Evolutionary conservation across 2,113 vertebrate species (phyloP), one percentile per base, ranked within the genome.

Genomic region (Leptobrachium ailaonicum): DNA sequence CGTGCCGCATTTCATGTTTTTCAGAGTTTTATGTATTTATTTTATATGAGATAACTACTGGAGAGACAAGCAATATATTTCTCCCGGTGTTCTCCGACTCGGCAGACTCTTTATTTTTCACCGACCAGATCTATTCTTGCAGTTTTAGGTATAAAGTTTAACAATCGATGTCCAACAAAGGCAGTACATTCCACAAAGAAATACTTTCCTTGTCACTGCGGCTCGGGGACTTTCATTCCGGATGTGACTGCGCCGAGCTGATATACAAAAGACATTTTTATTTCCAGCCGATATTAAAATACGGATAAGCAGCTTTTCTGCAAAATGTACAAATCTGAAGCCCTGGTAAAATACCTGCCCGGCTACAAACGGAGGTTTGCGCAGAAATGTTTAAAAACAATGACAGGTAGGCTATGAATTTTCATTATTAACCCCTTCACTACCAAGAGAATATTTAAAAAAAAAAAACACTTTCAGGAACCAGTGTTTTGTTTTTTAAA

Each of bases 151-250:
- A 80, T 80, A 80, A 80, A 73, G 66, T 80, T 80, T 80, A 73
- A 80, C 78, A 80, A 73, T 73, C 78, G 43, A 80, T 80, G 72
- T 80, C 71, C 71, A 73, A 74, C 68, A 71, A 79, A 80, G 78
- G 78, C 64, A 68, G 72, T 80, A 67, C 71, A 80, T 80, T 68
- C 78, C 67, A 60, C 78, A 67, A 73, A 73, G 78, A 80, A 80
- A 80, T 80, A 80, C 78, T 66, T 68, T 73, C 73, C 77, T 80
- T 80, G 78, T 80, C 78, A 80, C 56, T 58, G 71, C 45, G 47
- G 50, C 78, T 73, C 44, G 78, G 63, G 32, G 71, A 73, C 78
- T 71, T 73, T 73, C 41, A 80, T 80, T 80, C 56, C 73, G 73
- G 73, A 80, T 73, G 78, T 80, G 78, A 80, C 78, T 74, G 41